Percentiles rank a stretch among this genome's conserved stretches.
phyloP scores from a whole-genome alignment of 1,140 invertebrate species.

The Brachionus plicatilis region DNA sequence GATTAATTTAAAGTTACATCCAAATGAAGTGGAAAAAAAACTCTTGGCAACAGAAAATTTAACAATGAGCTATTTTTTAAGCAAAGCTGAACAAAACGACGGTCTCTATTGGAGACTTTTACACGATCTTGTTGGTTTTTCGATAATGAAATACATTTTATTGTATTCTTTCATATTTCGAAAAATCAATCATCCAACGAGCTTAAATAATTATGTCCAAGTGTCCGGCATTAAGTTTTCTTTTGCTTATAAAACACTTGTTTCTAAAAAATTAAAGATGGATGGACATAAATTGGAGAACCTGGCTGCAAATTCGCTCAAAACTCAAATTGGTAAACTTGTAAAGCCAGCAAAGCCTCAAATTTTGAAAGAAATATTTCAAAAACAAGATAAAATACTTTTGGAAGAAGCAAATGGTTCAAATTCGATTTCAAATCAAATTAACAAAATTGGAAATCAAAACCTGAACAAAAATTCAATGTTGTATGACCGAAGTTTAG shows the following conservation, averaged over 20 bases:
- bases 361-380: slow-evolving; percentile 15
- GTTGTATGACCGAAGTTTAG: slow-evolving; percentile 22
- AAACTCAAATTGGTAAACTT: not conserved
- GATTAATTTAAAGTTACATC: not conserved
- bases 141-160: slow-evolving; percentile 37
- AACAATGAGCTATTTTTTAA: slow-evolving; percentile 5
- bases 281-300: not conserved
- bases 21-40: slow-evolving; percentile 18
- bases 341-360: not conserved
- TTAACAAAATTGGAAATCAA: not conserved
- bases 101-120: slow-evolving; percentile 12
- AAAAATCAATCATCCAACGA: not conserved
- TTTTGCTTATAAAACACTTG: not conserved
- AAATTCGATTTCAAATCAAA: not conserved
- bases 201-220: slow-evolving; percentile 24
- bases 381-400: not conserved
- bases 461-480: not conserved
- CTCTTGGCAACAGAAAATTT: not conserved
- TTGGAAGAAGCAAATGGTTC: not conserved
- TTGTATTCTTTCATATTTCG: slow-evolving; percentile 11
- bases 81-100: not conserved
- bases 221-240: slow-evolving; percentile 7
- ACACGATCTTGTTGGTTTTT: not conserved
- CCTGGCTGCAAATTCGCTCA: not conserved
- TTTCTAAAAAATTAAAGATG: not conserved